phyloP scores from a whole-genome alignment of 1,140 invertebrate species.

The Popillia japonica region DNA sequence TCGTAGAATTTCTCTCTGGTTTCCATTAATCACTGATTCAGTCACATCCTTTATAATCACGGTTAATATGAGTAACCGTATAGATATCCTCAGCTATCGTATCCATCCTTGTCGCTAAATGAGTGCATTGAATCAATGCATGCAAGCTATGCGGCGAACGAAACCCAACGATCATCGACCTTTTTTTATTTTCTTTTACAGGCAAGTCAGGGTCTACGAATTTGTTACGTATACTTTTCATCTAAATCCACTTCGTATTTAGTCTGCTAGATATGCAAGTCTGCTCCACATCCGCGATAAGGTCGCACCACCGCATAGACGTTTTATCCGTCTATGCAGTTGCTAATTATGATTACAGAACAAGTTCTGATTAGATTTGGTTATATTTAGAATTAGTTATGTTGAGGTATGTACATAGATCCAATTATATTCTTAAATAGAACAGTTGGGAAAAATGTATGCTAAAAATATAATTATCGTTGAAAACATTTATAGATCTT shows the following conservation, averaged over 20 bases:
- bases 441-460: too few relatives aligned
- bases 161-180: neutral
- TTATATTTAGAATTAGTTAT: too few relatives aligned
- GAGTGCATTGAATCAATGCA: neutral
- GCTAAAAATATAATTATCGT: too few relatives aligned
- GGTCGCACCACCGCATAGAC: neutral
- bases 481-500: too few relatives aligned
- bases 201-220: slow-evolving; percentile 11
- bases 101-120: neutral
- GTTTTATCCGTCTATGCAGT: neutral
- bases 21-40: too few relatives aligned
- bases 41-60: too few relatives aligned
- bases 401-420: too few relatives aligned
- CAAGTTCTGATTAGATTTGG: neutral
- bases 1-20: too few relatives aligned
- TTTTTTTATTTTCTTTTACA: slow-evolving; percentile 9
- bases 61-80: neutral
- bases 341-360: neutral
- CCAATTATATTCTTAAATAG: too few relatives aligned
- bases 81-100: neutral
- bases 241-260: slow-evolving; percentile 25
- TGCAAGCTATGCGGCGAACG: neutral
- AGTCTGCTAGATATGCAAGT: slow-evolving; percentile 28
- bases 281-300: slow-evolving; percentile 28
- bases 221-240: slow-evolving; percentile 4